Base-by-base conservation (phyloP, 2,888 invertebrate species). In the Molorchus minor region DNA sequence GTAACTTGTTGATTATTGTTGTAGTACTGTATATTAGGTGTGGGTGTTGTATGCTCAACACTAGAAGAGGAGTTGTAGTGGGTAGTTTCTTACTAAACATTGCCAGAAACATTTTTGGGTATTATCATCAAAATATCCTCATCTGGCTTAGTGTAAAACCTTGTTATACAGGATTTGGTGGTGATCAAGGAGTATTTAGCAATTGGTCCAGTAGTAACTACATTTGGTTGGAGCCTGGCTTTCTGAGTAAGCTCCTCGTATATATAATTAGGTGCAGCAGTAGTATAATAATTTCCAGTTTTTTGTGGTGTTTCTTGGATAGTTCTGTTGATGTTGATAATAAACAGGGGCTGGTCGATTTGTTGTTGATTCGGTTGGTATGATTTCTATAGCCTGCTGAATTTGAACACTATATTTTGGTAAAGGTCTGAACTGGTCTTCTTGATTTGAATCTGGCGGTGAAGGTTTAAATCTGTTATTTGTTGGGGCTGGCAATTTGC, bases 51-150 rank as follows among this genome's bases (percentile, higher is more conserved):
- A 47, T 52, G 41, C 30, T 52, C 41, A 13, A 41, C 17, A 13
- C 15, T 41, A 77, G 78, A 44, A 75, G 56, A 1, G 78, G 77
- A 1, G 68, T 85, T 81, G 71, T 85, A 71, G 67, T 82, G 20
- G 82, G 83, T 53, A 89, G 77, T 77, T 88, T 91, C 78, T 87
- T 88, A 1, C 89, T 91, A 73, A 90, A 91, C 67, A 88, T 85
- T 20, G 88, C 89, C n/a, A n/a, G 72, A 90, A 90, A 55, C 89
- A 90, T 71, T 89, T 88, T 75, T 87, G 88, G 2, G 90, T 90
- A 54, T 88, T 88, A 71, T 90, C 90, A 70, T 90, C 90, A 61
- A 90, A 82, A 62, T 87, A 84, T 55, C 85, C 84, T 88, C 89
- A 66, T 90, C 90, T 63, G 88, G 89, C 74, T 87, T 87, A 10